Evolutionary conservation across 2,797 vertebrate species (phyloP), one percentile per base, ranked within the genome.

Genomic region (Mus caroli): DNA sequence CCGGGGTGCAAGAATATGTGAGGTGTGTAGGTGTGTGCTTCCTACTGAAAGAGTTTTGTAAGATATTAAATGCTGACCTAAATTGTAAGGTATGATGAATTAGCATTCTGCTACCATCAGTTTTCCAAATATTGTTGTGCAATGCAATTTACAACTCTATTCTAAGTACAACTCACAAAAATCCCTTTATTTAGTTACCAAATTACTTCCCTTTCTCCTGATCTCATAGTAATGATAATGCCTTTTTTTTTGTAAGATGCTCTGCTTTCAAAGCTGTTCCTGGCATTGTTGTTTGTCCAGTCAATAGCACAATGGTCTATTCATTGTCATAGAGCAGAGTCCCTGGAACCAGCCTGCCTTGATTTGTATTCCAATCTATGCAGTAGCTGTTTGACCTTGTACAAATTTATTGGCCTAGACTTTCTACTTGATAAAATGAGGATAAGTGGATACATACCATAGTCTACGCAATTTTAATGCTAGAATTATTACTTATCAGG

Each of bases 101-200:
- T 86, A 92, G 83, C 91, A 86, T 92, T 78, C 78, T 85, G 19
- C 60, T 75, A 24, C 69, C 62, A 12, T 50, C 58, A 69, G 1
- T 88, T 77, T 91, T 83, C 71, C 31, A 28, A 92, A 52, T 28
- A 11, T 13, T 62, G 69, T 43, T 60, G 50, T 46, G 78, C 31
- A 50, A 0, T 62, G 75, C 91, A 77, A 89, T 79, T 82, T 86
- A 84, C 50, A 79, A 2, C 40, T 83, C 60, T 43, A 19, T 64
- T 83, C 92, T 83, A 31, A 96, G 83, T 58, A 58, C 78, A 79
- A 3, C 78, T 95, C 84, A 79, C 64, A 75, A 50, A 50, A 76
- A 34, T 67, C 58, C 34, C 82, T 95, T 95, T 40, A 85, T 90
- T 95, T 95, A 94, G 71, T 84, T 78, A 88, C 85, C 88, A 92